Conservation (phyloP, 2,888 invertebrate genomes). For the Plemyria rubiginata region DNA sequence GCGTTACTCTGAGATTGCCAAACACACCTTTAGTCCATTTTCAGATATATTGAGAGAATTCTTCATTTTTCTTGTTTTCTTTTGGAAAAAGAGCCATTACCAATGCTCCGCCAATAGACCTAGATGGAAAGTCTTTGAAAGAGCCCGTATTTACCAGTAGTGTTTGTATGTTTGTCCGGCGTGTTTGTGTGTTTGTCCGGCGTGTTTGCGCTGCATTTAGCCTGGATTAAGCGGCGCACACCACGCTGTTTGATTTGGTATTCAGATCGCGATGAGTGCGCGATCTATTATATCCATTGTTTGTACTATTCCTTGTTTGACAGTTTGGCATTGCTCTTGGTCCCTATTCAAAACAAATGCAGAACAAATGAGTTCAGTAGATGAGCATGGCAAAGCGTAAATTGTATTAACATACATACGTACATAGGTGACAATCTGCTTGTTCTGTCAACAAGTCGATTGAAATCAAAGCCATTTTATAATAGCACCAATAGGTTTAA, state of each 20-base stretch:
- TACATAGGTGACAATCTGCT: too few relatives aligned
- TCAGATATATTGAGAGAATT: too few relatives aligned
- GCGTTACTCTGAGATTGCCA: too few relatives aligned
- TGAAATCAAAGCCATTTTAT: too few relatives aligned
- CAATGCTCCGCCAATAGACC: neutral
- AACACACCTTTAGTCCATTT: too few relatives aligned
- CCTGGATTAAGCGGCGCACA: slow-evolving; percentile 47
- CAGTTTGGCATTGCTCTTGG: slow-evolving; percentile 4
- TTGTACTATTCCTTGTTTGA: slow-evolving; percentile 8
- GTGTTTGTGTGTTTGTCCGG: slow-evolving; percentile 41
- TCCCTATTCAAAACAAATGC: neutral
- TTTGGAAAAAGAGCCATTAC: too few relatives aligned
- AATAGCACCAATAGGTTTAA: too few relatives aligned
- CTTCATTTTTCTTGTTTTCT: too few relatives aligned
- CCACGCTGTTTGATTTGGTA: slow-evolving; percentile 47
- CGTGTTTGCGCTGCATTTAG: slow-evolving; percentile 48
- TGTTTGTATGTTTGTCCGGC: slow-evolving; percentile 39
- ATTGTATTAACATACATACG: too few relatives aligned
- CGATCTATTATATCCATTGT: slow-evolving; percentile 19
- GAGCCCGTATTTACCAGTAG: slow-evolving; percentile 30
- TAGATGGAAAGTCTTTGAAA: slow-evolving; percentile 5
- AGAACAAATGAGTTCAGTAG: neutral
- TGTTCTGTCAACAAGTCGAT: too few relatives aligned
- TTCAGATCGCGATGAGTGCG: slow-evolving; percentile 40
- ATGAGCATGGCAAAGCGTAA: too few relatives aligned